Evolutionary conservation across 2,888 invertebrate genomes (phyloP).

Genomic region (Rhamnusium bicolor): DNA sequence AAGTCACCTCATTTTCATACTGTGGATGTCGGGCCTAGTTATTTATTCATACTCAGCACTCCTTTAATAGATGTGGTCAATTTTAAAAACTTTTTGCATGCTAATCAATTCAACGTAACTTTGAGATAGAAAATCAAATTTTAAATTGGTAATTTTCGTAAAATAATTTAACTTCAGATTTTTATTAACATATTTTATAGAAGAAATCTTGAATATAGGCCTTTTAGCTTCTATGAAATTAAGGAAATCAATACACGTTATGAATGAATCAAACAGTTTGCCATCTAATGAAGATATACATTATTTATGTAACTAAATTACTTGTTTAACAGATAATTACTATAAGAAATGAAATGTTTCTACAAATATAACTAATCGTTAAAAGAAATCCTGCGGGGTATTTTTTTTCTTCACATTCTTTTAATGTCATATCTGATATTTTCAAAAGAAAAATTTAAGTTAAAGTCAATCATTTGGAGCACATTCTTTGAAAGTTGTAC

Average conservation of each 20-base stretch:
- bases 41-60: conserved; percentile 48
- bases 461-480: too few species aligned
- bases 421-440: too few species aligned
- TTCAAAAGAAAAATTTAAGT: too few species aligned
- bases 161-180: conserved; percentile 51
- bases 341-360: too few species aligned
- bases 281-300: not conserved
- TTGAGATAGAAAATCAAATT: conserved; percentile 46
- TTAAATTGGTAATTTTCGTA: conserved; percentile 48
- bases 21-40: conserved; percentile 12
- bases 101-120: conserved; percentile 46
- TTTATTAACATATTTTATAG: conserved; percentile 53
- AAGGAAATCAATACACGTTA: conserved; percentile 11
- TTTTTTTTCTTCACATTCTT: too few species aligned
- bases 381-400: too few species aligned
- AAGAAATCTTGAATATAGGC: conserved; percentile 34
- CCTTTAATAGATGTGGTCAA: conserved; percentile 48
- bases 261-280: conserved; percentile 23
- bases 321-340: too few species aligned
- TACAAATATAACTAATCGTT: too few species aligned
- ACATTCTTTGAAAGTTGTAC: too few species aligned
- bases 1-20: conserved; percentile 2
- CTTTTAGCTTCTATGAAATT: conserved; percentile 34
- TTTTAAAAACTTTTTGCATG: conserved; percentile 50
- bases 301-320: too few species aligned